These are phyloP conservation scores for Staurois parvus DNA, from an alignment of 2,797 vertebrate species.

Conservation along the genomic window DNA sequence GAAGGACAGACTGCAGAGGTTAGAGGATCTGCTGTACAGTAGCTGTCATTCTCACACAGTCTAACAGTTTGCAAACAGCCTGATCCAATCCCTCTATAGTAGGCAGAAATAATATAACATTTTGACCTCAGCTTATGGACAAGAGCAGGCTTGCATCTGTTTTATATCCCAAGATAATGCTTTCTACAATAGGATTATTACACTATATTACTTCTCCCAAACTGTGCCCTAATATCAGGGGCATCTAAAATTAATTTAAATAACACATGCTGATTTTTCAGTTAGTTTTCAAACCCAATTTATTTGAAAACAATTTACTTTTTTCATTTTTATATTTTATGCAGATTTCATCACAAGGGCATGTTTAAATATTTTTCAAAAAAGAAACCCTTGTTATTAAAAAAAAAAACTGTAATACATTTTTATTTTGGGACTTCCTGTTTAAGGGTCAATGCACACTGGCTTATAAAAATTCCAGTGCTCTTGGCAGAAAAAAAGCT, in stretches of 20 bases:
- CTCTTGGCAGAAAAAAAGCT: too few species aligned
- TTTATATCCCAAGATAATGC: slow-evolving; percentile 32
- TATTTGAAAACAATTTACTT: background rate
- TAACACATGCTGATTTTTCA: background rate
- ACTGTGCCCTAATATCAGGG: background rate
- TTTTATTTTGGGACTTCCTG: background rate
- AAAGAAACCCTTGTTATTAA: background rate
- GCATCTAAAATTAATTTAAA: slow-evolving; percentile 9
- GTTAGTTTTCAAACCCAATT: background rate
- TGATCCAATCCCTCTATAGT: slow-evolving; percentile 1
- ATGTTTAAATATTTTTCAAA: background rate
- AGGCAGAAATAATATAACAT: slow-evolving; percentile 36
- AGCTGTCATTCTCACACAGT: slow-evolving; percentile 32
- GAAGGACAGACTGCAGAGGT: slow-evolving; percentile 19
- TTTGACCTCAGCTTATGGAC: slow-evolving; percentile 41
- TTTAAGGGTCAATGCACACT: background rate
- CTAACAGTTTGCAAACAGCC: slow-evolving; percentile 20
- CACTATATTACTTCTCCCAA: slow-evolving; percentile 7
- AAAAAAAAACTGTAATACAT: background rate
- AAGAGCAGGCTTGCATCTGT: slow-evolving; percentile 10
- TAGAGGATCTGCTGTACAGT: slow-evolving; percentile 15
- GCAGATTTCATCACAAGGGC: background rate
- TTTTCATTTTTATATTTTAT: background rate
- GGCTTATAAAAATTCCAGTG: too few species aligned
- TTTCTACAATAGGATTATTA: slow-evolving; percentile 42